Conservation (phyloP, 1,140 invertebrate genomes). For the Drosophila ironensis region DNA sequence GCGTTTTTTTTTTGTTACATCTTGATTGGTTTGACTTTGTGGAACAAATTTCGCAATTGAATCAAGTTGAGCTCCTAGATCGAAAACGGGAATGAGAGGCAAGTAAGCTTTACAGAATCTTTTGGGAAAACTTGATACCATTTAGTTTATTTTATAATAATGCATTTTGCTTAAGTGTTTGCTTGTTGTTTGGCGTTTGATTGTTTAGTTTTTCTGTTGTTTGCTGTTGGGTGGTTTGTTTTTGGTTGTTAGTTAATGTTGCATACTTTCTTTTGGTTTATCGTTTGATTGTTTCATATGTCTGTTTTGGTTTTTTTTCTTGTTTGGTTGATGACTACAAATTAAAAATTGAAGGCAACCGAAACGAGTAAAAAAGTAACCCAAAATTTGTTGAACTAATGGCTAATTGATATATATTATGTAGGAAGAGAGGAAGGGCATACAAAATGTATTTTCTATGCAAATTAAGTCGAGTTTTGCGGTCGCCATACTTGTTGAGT, state of each 20-base stretch:
- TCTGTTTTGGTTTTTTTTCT: conserved; percentile 45
- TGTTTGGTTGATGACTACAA: conserved; percentile 63
- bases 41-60: conserved; percentile 82
- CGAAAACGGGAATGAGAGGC: conserved; percentile 82
- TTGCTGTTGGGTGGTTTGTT: conserved; percentile 65
- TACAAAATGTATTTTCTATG: conserved; percentile 44
- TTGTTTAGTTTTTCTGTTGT: conserved; percentile 41
- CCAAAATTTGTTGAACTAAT: conserved; percentile 34
- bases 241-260: conserved; percentile 77
- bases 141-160: conserved; percentile 58
- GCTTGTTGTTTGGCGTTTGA: conserved; percentile 45
- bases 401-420: conserved; percentile 30
- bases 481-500: conserved; percentile 61
- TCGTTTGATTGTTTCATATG: conserved; percentile 65
- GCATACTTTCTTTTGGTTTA: conserved; percentile 80
- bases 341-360: conserved; percentile 46
- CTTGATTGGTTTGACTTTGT: conserved; percentile 64
- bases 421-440: conserved; percentile 16
- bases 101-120: conserved; percentile 82
- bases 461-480: conserved; percentile 28
- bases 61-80: conserved; percentile 82
- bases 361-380: conserved; percentile 21
- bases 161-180: conserved; percentile 42
- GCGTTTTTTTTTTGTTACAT: conserved; percentile 39
- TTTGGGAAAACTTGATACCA: conserved; percentile 82